Base-by-base conservation (phyloP, 2,888 invertebrate genomes). In the Agrypnus murinus region DNA sequence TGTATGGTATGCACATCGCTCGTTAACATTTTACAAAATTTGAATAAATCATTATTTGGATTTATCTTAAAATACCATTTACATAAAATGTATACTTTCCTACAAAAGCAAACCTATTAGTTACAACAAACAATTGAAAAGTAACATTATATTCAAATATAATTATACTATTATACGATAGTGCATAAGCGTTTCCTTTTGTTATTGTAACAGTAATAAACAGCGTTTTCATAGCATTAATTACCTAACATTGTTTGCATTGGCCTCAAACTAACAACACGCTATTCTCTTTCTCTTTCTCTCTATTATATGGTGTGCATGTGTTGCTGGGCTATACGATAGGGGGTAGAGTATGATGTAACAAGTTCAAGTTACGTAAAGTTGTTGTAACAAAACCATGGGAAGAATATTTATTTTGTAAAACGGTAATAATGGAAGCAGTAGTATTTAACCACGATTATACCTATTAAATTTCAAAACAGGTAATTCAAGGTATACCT, bases 61-160 rank as follows among this genome's bases (percentile, higher is more conserved):
- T n/a, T n/a, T n/a, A n/a, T n/a, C n/a, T n/a, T n/a, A n/a, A n/a
- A n/a, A n/a, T n/a, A n/a, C n/a, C n/a, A n/a, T n/a, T n/a, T n/a
- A n/a, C n/a, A n/a, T n/a, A n/a, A n/a, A n/a, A n/a, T n/a, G n/a
- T n/a, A n/a, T n/a, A n/a, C n/a, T n/a, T n/a, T 25, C 5, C 3
- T 40, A 40, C n/a, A 7, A 40, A 10, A 40, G 40, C 7, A 40
- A 40, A 40, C 40, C 2, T 12, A 12, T 5, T 32, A 12, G 53
- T 5, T 14, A 31, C 43, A 43, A 4, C 8, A 25, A 25, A 25
- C 17, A 36, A 36, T 34, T 8, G 8, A 31, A 40, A 58, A 25
- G 46, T 58, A 65, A 58, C 46, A 43, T 57, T 45, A 19, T 57
- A 65, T 55, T 65, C 57, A 65, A 43, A 65, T 38, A 57, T 58